Base-by-base conservation (phyloP, 2,888 invertebrate species). In the Idaea aversata region DNA sequence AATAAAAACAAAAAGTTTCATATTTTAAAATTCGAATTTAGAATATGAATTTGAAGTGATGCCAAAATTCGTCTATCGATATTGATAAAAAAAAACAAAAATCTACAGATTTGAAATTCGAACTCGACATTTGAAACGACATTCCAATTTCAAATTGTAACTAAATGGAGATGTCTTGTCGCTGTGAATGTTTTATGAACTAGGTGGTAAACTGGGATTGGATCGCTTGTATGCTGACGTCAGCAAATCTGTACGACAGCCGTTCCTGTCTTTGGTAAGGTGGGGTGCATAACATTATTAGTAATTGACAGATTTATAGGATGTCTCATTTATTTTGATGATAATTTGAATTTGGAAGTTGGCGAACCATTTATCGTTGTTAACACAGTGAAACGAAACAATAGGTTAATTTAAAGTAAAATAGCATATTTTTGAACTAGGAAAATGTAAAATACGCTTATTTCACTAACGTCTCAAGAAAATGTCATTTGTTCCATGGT, bases 111-210 rank as follows among this genome's bases (percentile, higher is more conserved):
- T 34, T 25, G 34, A 16, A 59, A 15, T 59, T 59, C 59, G 59
- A 59, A 59, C 59, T 59, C 10, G 25, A 61, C 47, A 61, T 61
- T 15, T 34, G 47, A 47, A 59, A 59, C 59, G 59, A 34, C 34
- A 59, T 59, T 59, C 59, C 25, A 25, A 59, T 59, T 70, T 65
- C 63, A 47, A 69, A 62, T 65, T 62, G 67, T 63, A 59, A 64
- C 68, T 65, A 70, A 73, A 74, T 74, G 68, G 72, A 71, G 57
- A 70, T 71, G 67, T 69, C 72, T 69, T 71, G 72, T 74, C 71
- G 59, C 68, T 38, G 38, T 68, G 70, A 67, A 70, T 71, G 66
- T 67, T 71, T 69, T 65, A 70, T 69, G 70, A 73, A 65, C 63
- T 47, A 15, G 57, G 59, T 59, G 34, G 59, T 25, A 34, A 25